A percentile compares a stretch with the other conserved stretches of the same genome.
Conservation (phyloP, 2,797 vertebrate species). For the Cryptoblepharus egeriae region DNA sequence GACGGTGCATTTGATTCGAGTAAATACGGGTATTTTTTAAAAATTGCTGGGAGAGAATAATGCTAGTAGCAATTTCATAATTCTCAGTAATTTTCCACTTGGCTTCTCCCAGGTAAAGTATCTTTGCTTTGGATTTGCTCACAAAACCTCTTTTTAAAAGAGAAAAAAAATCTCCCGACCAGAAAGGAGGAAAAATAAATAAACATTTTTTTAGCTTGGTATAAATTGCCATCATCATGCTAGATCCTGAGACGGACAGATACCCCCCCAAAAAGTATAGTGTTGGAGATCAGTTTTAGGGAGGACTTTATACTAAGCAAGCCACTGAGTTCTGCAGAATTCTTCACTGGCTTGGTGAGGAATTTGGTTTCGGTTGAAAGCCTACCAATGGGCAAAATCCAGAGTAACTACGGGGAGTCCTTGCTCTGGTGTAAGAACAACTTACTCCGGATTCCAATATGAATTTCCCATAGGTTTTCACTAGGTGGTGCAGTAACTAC, state of each 20-base stretch:
- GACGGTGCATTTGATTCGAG: too few species aligned
- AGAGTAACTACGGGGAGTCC: too few species aligned
- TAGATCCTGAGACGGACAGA: not conserved
- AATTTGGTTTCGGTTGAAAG: not conserved
- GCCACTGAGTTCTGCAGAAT: not conserved
- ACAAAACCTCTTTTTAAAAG: not conserved
- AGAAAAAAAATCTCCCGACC: not conserved
- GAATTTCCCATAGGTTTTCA: too few species aligned
- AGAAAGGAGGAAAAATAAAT: not conserved
- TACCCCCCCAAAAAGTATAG: not conserved
- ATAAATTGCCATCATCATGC: not conserved
- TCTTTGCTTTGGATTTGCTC: slow-evolving; percentile 3
- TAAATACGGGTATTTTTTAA: too few species aligned
- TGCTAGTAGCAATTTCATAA: too few species aligned
- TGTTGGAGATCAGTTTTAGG: too few species aligned
- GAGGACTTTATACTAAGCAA: not conserved
- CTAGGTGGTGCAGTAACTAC: too few species aligned
- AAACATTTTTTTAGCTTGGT: not conserved
- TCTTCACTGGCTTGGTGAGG: not conserved
- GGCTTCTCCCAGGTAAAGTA: not conserved
- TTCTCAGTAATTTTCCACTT: slow-evolving; percentile 1
- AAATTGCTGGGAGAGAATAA: too few species aligned
- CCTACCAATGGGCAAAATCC: too few species aligned
- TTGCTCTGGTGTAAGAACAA: too few species aligned
- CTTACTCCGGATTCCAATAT: too few species aligned